phyloP scores from a whole-genome alignment of 2,797 vertebrate genomes.

The Phalanger gymnotis region DNA sequence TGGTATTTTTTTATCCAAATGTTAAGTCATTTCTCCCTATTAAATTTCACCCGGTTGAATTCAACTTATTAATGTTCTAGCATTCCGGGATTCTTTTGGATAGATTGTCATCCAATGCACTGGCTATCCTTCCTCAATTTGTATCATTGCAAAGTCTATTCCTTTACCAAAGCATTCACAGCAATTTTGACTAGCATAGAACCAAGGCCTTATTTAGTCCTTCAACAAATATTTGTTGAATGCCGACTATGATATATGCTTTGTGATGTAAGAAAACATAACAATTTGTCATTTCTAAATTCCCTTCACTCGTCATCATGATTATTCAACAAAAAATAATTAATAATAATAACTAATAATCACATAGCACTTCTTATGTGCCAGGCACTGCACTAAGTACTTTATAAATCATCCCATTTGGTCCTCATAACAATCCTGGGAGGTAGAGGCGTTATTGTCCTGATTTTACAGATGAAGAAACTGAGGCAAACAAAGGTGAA shows the following conservation, averaged over 20 bases:
- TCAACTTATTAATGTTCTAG: neutral
- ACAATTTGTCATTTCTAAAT: neutral
- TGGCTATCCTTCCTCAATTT: neutral
- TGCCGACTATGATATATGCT: neutral
- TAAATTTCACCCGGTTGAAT: neutral
- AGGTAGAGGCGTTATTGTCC: neutral
- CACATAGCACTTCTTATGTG: neutral
- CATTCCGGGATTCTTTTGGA: neutral
- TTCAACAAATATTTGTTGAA: neutral
- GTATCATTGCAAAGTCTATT: neutral
- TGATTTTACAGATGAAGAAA: neutral
- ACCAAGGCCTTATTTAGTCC: neutral
- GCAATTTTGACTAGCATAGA: neutral
- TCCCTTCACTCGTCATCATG: neutral
- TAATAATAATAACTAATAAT: neutral
- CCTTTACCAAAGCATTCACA: neutral
- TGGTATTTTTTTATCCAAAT: neutral
- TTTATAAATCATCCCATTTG: conserved; percentile 2
- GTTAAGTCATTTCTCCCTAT: neutral
- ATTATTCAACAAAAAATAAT: neutral
- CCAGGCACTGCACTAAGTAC: neutral
- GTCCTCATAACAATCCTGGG: neutral
- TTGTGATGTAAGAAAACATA: neutral
- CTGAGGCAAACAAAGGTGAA: neutral
- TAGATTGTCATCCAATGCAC: neutral